Evolutionary conservation across 2,888 invertebrate species (phyloP).

Genomic region (Phalangium opilio): DNA sequence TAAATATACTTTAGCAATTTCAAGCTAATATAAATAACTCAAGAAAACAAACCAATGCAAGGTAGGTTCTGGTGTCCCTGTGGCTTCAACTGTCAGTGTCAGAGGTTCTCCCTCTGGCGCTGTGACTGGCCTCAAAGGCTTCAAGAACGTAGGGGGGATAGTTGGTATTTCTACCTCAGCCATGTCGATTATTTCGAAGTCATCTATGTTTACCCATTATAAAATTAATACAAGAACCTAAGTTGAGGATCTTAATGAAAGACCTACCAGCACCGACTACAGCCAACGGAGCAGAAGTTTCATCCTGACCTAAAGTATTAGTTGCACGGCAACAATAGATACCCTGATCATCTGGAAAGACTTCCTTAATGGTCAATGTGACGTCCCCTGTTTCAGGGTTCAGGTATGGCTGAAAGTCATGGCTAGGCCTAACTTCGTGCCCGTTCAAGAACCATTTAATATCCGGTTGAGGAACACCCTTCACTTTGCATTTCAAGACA

Average conservation of each 20-base stretch:
- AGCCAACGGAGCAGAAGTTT: conserved; percentile 17
- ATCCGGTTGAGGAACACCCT: conserved; percentile 36
- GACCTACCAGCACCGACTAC: conserved; percentile 17
- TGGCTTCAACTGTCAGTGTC: conserved; percentile 20
- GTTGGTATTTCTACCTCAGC: conserved; percentile 11
- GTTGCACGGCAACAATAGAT: conserved; percentile 24
- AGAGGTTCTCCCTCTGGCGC: conserved; percentile 20
- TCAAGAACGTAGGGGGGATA: conserved; percentile 17
- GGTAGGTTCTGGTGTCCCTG: conserved; percentile 19
- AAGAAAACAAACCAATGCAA: conserved; percentile 18
- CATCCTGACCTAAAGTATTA: conserved; percentile 21
- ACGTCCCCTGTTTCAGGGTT: conserved; percentile 14
- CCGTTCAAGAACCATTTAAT: conserved; percentile 28
- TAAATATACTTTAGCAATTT: too few species aligned
- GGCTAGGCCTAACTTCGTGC: conserved; percentile 22
- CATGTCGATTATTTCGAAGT: conserved; percentile 17
- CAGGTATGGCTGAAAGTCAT: conserved; percentile 15
- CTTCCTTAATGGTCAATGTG: conserved; percentile 20
- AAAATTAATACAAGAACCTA: too few species aligned
- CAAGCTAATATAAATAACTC: too few species aligned
- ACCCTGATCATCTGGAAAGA: conserved; percentile 29
- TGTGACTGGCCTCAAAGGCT: conserved; percentile 14
- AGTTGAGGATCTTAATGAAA: not conserved
- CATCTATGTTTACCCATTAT: conserved; percentile 5
- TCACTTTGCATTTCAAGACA: conserved; percentile 48